Evolutionary conservation across 2,888 invertebrate genomes (phyloP).

Genomic region (Trissolcus brochymenae): DNA sequence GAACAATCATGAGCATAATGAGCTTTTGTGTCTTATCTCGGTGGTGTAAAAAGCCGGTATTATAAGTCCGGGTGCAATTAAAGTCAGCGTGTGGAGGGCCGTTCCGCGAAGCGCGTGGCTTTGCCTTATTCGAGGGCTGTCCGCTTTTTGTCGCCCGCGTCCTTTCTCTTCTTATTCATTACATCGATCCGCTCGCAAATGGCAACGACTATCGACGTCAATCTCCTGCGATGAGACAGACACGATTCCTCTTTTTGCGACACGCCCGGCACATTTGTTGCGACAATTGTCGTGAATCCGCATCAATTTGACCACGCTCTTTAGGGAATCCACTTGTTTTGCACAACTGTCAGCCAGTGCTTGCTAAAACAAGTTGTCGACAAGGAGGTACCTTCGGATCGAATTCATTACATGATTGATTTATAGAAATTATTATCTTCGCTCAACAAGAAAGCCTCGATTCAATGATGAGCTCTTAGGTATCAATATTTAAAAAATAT

Average conservation of each 20-base stretch:
- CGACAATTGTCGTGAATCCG: slow-evolving; percentile 24
- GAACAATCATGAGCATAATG: slow-evolving; percentile 64
- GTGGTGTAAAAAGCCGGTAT: slow-evolving; percentile 49
- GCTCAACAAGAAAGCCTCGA: too few species aligned
- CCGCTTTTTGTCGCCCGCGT: slow-evolving; percentile 34
- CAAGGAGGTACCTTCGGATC: too few species aligned
- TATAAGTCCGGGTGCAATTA: slow-evolving; percentile 46
- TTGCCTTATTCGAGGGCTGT: slow-evolving; percentile 45
- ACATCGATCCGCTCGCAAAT: slow-evolving; percentile 36
- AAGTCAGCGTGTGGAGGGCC: slow-evolving; percentile 46
- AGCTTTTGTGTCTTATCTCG: slow-evolving; percentile 60
- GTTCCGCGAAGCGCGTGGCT: slow-evolving; percentile 52
- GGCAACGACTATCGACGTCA: slow-evolving; percentile 48
- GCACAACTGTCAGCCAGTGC: too few species aligned
- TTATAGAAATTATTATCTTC: too few species aligned
- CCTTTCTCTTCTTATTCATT: slow-evolving; percentile 43
- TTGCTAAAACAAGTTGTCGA: too few species aligned
- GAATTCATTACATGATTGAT: too few species aligned
- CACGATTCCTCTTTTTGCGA: slow-evolving; percentile 18
- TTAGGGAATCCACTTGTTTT: slow-evolving; percentile 7
- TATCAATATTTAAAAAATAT: too few species aligned
- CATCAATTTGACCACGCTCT: slow-evolving; percentile 3
- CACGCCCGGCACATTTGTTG: slow-evolving; percentile 23
- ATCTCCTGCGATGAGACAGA: slow-evolving; percentile 7
- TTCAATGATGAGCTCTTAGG: not conserved